Conservation (phyloP, 1,140 invertebrate species). For the Pteromalus puparum region DNA sequence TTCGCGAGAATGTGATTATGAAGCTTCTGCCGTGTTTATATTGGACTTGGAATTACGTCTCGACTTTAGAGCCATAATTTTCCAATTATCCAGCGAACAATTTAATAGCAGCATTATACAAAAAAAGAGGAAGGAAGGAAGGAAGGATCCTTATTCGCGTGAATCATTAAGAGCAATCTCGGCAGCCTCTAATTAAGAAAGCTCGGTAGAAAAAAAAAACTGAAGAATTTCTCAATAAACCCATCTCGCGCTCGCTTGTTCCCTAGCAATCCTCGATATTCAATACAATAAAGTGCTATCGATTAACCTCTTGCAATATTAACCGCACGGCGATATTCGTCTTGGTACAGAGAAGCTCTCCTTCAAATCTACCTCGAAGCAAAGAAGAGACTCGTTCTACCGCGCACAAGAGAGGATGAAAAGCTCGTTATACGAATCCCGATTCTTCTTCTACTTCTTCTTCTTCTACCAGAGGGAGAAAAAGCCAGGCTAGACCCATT, state of each 20-base stretch:
- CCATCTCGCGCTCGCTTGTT: slow-evolving; percentile 1
- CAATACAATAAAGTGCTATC: slow-evolving; percentile 38
- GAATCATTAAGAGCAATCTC: background rate
- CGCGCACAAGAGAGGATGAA: slow-evolving; percentile 41
- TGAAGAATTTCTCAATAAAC: slow-evolving; percentile 23
- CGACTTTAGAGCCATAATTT: too few relatives aligned
- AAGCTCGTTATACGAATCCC: slow-evolving; percentile 52
- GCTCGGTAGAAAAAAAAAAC: background rate
- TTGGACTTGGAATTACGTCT: too few relatives aligned
- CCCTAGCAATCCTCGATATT: slow-evolving; percentile 11
- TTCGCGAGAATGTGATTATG: background rate
- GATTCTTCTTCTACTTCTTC: slow-evolving; percentile 17
- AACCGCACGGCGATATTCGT: slow-evolving; percentile 20
- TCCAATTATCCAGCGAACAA: background rate
- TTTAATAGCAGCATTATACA: background rate
- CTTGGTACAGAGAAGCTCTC: background rate
- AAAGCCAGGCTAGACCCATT: slow-evolving; percentile 17
- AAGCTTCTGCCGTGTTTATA: too few relatives aligned
- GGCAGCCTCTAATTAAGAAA: background rate
- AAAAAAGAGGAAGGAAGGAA: background rate
- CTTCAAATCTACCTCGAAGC: background rate
- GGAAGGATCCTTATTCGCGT: background rate
- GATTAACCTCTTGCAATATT: slow-evolving; percentile 28
- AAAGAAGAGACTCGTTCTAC: background rate
- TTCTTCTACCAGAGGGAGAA: background rate